Evolutionary conservation across 2,888 invertebrate genomes (phyloP).

Genomic region (Plagodis pulveraria): DNA sequence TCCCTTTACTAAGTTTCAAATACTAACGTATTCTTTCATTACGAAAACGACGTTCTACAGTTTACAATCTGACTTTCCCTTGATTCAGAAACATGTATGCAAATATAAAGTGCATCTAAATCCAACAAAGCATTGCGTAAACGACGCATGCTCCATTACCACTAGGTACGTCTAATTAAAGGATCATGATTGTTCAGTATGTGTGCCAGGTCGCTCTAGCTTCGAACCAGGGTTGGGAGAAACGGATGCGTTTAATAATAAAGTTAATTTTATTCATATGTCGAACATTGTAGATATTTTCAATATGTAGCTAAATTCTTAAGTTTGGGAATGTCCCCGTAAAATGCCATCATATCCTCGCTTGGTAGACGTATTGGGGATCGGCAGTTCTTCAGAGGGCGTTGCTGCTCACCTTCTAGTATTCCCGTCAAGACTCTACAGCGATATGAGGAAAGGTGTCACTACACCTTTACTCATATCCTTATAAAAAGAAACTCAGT

Average conservation of each 20-base stretch:
- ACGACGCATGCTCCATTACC: slow-evolving; percentile 54
- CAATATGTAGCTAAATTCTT: no score
- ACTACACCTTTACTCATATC: no score
- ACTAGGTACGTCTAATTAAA: slow-evolving; percentile 65
- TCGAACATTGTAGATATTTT: no score
- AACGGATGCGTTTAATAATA: not conserved
- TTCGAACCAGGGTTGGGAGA: slow-evolving; percentile 33
- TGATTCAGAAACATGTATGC: slow-evolving; percentile 35
- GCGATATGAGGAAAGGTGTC: no score
- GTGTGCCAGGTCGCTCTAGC: slow-evolving; percentile 53
- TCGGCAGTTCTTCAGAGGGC: no score
- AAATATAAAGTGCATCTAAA: slow-evolving; percentile 40
- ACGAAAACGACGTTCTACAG: slow-evolving; percentile 6
- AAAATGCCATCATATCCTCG: no score
- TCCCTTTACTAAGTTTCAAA: no score
- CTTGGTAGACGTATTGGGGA: no score
- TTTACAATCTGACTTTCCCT: slow-evolving; percentile 27
- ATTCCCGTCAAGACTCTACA: no score
- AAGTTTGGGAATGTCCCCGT: no score
- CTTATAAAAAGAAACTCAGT: no score
- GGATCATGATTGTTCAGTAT: slow-evolving; percentile 58
- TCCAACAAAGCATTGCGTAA: slow-evolving; percentile 56
- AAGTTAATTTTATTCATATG: not conserved
- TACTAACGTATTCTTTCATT: not conserved
- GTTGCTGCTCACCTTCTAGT: no score